A percentile compares a stretch with the other conserved stretches of the same genome.
Evolutionary conservation across 2,113 vertebrate species (phyloP).

Genomic region (Nibea albiflora): DNA sequence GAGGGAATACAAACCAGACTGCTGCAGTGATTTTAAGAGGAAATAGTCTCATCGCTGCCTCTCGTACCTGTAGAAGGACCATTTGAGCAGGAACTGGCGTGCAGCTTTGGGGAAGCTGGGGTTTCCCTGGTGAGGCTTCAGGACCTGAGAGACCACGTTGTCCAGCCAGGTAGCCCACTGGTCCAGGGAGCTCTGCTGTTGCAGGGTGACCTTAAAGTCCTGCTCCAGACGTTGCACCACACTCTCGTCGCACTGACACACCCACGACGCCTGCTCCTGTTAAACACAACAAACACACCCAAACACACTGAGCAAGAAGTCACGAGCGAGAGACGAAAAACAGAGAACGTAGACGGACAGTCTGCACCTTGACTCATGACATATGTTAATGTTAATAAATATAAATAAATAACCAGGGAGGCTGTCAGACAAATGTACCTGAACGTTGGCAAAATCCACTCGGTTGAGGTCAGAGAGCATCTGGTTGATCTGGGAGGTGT

Average conservation of each 20-base stretch:
- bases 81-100: constrained; percentile 97
- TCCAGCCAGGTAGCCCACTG: constrained; percentile 98
- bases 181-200: constrained; percentile 98
- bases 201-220: constrained; percentile 97
- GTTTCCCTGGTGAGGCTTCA: constrained; percentile 93
- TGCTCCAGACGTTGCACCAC: constrained; percentile 96
- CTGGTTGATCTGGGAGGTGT: constrained; percentile 98
- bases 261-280: constrained; percentile 99
- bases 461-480: constrained; percentile 99
- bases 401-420: background rate
- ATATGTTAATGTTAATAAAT: too few relatives aligned
- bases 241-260: constrained; percentile 97
- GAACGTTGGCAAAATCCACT: constrained; percentile 97
- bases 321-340: background rate
- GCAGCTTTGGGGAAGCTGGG: constrained; percentile 95
- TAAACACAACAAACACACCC: constrained; percentile 27
- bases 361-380: background rate
- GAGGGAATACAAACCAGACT: background rate
- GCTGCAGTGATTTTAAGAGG: background rate
- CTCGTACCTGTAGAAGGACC: constrained; percentile 98
- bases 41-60: background rate
- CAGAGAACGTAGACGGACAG: background rate
- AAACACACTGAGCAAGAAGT: background rate
- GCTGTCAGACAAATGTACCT: constrained; percentile 82
- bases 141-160: constrained; percentile 93